Conservation (phyloP, 2,888 invertebrate species). For the Ypsolopha scabrella region DNA sequence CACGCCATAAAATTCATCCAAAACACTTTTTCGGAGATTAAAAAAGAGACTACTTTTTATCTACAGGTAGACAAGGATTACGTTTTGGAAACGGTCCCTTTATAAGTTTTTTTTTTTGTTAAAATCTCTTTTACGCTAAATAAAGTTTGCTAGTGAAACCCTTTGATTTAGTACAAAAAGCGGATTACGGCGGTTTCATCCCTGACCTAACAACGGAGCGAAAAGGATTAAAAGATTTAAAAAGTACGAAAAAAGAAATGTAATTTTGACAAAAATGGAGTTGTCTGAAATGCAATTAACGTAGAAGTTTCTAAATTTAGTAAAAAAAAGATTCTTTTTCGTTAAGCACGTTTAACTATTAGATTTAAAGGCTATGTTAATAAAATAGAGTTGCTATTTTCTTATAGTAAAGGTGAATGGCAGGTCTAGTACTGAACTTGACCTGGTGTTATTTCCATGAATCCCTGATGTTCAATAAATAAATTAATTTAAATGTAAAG, state of each 20-base stretch:
- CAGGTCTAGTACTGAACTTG: too few relatives aligned
- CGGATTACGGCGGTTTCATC: conserved; percentile 27
- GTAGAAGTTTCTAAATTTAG: neutral
- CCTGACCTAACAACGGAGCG: conserved; percentile 27
- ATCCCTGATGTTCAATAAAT: too few relatives aligned
- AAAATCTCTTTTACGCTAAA: conserved; percentile 54
- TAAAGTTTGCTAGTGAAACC: conserved; percentile 32
- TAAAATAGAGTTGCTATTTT: too few relatives aligned
- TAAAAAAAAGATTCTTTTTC: neutral
- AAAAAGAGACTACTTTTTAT: neutral
- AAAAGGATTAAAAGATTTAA: neutral
- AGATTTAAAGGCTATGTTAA: too few relatives aligned
- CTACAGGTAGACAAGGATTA: neutral
- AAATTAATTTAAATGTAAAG: too few relatives aligned
- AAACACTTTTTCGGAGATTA: neutral
- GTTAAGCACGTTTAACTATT: too few relatives aligned
- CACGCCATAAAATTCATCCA: neutral
- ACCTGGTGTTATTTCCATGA: too few relatives aligned
- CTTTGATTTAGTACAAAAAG: conserved; percentile 40
- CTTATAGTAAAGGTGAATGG: too few relatives aligned
- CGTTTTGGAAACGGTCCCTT: neutral
- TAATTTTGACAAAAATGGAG: neutral
- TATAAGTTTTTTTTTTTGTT: conserved; percentile 13
- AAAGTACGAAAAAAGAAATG: neutral
- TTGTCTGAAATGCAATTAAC: neutral